Evolutionary conservation across 2,113 vertebrate genomes (phyloP), one percentile per base, ranked within the genome.

Genomic region (Brachionichthys hirsutus): DNA sequence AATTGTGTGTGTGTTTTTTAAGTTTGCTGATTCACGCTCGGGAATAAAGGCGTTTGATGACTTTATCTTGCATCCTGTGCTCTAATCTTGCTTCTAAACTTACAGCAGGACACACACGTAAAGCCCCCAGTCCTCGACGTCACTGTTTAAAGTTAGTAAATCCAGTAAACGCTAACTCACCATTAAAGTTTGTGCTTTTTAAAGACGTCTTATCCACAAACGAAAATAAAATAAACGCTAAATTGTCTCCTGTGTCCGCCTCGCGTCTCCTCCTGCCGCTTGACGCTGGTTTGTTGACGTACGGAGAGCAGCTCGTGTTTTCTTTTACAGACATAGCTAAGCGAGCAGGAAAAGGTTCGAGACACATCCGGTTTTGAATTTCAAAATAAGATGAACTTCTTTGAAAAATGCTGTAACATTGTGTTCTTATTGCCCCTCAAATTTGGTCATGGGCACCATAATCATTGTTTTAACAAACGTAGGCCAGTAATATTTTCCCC

Each of bases 351-450:
- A 6, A 3, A 4, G 18, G 16, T 9, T 12, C 0, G 0, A 3
- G 16, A 4, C 0, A 9, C 50, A 54, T 85, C 84, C 76, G 61
- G 43, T 58, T 2, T 0, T 0, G 2, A 1, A 4, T 81, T 83
- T 66, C 76, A 85, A 64, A 88, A 68, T 80, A 78, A 85, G 38
- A 67, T 13, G 18, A 6, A 14, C 15, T 9, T 16, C 8, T 30
- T 30, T 30, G 4, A 30, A 30, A 30, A 30, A 8, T 2, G 3
- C 24, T 30, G 24, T 30, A 30, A 30, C 3, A 4, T 30, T 30
- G 24, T 30, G 24, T 30, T 30, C 24, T 30, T 8, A 30, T 30
- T 30, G 24, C 24, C 4, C 24, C 3, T 30, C 24, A 30, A 30
- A 30, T 3, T 30, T 30, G 8, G 8, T 30, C 24, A 30, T 4